Base-by-base conservation (phyloP, 2,888 invertebrate species). In the Leptopilina syphax region DNA sequence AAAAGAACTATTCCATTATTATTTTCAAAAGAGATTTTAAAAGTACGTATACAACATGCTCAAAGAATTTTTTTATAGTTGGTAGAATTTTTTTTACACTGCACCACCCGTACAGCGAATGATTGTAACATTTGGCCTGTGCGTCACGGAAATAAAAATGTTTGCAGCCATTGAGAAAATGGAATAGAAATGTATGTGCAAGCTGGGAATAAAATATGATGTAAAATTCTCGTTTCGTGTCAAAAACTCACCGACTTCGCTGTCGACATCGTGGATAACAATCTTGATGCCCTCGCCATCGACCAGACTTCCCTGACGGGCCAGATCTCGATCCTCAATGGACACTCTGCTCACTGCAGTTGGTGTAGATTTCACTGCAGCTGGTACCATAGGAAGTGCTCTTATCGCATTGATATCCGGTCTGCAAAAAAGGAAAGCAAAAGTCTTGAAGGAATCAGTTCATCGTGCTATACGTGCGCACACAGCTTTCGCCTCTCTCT, bases 281-380 rank as follows among this genome's bases (percentile, higher is more conserved):
- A 98, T 98, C 91, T 97, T 96, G 88, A 98, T 98, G 84, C 97
- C 97, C 91, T 98, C 97, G 1, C 97, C 97, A 89, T 97, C 97
- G 81, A 96, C 96, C 27, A 97, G 97, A 89, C 96, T 96, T 89
- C 97, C 97, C 6, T 97, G 93, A 66, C 96, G 92, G 5, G 94
- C 93, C 63, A 94, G 93, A 83, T 94, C 94, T 44, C 95, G 93
- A 87, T 95, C 95, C 85, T 95, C 93, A 81, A 94, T 93, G 10
- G 95, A 94, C 1, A 95, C 95, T 24, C 94, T 93, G 57, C 94
- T 94, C 67, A 94, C 93, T 4, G 94, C 93, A 0, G 93, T 91
- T 9, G 93, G 92, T 7, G 93, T 90, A 1, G 92, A 88, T 76
- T 93, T 91, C 3, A 93, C 87, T 10, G 93, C 89, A 41, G 92